Conservation (phyloP, 2,797 vertebrate genomes). For the Morelia viridis region DNA sequence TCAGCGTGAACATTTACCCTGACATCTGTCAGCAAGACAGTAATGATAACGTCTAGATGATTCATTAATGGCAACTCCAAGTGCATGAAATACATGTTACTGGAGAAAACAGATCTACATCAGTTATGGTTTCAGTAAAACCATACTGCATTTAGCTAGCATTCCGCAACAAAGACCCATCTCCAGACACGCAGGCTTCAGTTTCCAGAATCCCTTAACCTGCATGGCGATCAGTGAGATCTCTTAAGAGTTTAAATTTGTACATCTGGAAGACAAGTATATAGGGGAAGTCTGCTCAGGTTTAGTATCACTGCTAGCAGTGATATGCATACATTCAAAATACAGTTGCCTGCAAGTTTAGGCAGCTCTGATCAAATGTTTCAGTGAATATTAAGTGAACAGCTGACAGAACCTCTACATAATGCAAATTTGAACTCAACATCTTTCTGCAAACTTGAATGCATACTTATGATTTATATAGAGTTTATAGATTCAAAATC, state of each 20-base stretch:
- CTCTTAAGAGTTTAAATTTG: background rate
- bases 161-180: background rate
- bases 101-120: background rate
- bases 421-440: background rate
- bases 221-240: background rate
- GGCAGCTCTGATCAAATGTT: background rate
- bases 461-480: background rate
- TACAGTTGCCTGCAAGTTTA: background rate
- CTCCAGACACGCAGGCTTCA: background rate
- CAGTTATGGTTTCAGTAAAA: no score
- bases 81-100: background rate
- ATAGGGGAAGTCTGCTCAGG: background rate
- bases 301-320: background rate
- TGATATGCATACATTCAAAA: background rate
- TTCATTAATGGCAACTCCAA: background rate
- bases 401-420: background rate
- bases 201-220: background rate
- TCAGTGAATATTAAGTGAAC: background rate
- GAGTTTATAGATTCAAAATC: background rate
- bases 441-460: background rate
- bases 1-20: background rate
- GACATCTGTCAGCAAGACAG: background rate
- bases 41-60: background rate
- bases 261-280: background rate
- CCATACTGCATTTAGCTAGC: no score